Conservation (phyloP, 37 sponge, comb jelly and placozoan species). For the Halisarca cf. caerulea region DNA sequence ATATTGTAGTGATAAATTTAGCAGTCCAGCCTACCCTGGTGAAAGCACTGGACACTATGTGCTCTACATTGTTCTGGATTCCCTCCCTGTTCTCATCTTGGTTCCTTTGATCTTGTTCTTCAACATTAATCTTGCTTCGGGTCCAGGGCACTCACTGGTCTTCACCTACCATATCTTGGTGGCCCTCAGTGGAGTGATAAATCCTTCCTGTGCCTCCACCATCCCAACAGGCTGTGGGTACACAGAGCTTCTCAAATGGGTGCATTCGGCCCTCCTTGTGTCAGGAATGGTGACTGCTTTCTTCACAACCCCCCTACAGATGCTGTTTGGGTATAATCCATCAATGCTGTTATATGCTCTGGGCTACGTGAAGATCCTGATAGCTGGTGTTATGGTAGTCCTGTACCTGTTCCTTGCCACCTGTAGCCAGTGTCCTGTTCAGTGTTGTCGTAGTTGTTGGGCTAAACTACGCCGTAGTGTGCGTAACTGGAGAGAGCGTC, state of each 20-base stretch:
- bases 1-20: too few relatives aligned
- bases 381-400: background rate
- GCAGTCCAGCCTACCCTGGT: too few relatives aligned
- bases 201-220: background rate
- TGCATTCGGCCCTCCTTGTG: background rate
- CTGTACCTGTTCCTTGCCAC: background rate
- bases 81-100: background rate
- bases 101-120: constrained; percentile 4
- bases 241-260: background rate
- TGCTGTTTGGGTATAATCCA: too few relatives aligned
- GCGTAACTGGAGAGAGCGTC: constrained; percentile 12
- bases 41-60: too few relatives aligned
- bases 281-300: too few relatives aligned
- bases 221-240: background rate
- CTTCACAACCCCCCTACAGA: too few relatives aligned
- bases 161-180: constrained; percentile 20
- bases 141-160: constrained; percentile 1
- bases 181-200: background rate
- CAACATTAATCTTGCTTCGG: constrained; percentile 20
- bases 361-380: background rate
- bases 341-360: background rate
- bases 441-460: background rate
- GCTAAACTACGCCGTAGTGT: background rate
- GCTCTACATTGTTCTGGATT: background rate
- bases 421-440: background rate